phyloP scores from a whole-genome alignment of 2,888 invertebrate species.

The Minunthozetes semirufus region DNA sequence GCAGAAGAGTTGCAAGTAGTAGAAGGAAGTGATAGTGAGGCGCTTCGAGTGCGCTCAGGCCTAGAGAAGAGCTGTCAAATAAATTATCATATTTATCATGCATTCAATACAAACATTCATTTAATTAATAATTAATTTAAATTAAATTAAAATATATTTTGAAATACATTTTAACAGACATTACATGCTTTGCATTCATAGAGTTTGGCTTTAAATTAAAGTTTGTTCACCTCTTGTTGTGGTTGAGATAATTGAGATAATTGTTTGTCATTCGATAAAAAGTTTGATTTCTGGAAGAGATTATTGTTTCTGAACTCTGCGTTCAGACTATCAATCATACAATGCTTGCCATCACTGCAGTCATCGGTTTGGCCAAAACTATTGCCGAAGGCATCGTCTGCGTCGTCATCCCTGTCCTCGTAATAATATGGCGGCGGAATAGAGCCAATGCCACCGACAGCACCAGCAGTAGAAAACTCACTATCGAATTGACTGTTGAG shows the following conservation, averaged over 20 bases:
- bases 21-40: constrained; percentile 23
- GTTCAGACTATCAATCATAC: constrained; percentile 16
- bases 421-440: constrained; percentile 28
- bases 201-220: neutral
- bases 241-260: neutral
- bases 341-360: constrained; percentile 4
- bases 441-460: constrained; percentile 23
- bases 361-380: neutral
- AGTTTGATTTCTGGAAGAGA: neutral
- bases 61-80: constrained; percentile 27
- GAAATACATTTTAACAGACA: neutral
- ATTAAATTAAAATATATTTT: neutral
- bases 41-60: constrained; percentile 29
- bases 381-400: neutral
- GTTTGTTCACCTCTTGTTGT: constrained; percentile 27
- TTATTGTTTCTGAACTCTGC: constrained; percentile 7
- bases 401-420: constrained; percentile 1
- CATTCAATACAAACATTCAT: constrained; percentile 18
- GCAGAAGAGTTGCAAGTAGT: constrained; percentile 30
- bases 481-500: neutral
- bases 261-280: neutral
- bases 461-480: neutral
- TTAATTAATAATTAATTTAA: neutral
- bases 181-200: constrained; percentile 14
- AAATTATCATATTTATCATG: constrained; percentile 6